These are phyloP conservation scores for Dipodomys spectabilis DNA, from an alignment of 2,113 vertebrate species.

Conservation along the genomic window DNA sequence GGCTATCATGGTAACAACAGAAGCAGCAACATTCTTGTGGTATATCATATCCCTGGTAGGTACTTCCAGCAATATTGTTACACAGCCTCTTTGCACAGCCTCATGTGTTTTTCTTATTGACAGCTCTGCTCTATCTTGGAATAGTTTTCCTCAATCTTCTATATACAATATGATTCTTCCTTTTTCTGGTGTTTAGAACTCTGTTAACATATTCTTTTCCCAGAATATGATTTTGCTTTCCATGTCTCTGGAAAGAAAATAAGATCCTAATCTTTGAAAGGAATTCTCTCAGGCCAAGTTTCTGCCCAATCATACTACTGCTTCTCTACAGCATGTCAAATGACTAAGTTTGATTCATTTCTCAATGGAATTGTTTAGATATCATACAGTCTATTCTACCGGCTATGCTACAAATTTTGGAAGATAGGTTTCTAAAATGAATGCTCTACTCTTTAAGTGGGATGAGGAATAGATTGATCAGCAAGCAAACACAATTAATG, in stretches of 20 bases:
- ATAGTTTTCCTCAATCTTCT: neutral
- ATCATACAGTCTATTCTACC: neutral
- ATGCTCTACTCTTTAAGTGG: neutral
- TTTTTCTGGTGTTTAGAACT: slow-evolving; percentile 23
- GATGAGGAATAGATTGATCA: neutral
- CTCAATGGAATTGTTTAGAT: neutral
- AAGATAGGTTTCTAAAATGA: neutral
- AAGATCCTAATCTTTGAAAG: neutral
- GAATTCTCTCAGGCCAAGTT: neutral
- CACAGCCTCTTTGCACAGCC: slow-evolving; percentile 25
- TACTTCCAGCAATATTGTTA: slow-evolving; percentile 13
- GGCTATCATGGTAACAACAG: neutral
- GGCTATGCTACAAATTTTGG: neutral
- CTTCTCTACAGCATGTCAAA: neutral
- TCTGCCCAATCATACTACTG: neutral
- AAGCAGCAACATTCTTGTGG: neutral
- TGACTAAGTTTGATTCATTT: neutral
- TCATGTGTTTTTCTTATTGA: neutral
- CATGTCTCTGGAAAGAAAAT: neutral
- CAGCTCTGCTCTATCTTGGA: neutral
- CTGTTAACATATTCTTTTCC: slow-evolving; percentile 27
- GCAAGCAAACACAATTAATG: neutral
- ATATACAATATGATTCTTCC: neutral
- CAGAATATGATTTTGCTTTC: slow-evolving; percentile 27
- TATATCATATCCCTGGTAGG: neutral